These are phyloP conservation scores for Ceriagrion tenellum DNA, from an alignment of 2,888 invertebrate genomes.

Conservation along the genomic window DNA sequence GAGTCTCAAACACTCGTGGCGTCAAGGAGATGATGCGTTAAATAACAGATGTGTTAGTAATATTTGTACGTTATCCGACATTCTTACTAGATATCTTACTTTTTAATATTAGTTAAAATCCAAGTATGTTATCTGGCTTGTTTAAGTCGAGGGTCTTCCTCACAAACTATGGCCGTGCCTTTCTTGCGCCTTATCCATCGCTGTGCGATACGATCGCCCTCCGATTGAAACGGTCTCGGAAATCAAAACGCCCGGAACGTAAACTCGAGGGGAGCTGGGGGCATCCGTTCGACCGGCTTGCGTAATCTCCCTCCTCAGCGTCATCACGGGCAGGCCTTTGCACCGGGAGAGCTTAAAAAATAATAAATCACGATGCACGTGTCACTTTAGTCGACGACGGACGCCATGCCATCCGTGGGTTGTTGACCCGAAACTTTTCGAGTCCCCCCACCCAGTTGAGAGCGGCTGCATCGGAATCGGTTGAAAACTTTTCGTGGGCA, in stretches of 20 bases:
- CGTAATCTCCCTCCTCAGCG: neutral
- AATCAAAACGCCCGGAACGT: neutral
- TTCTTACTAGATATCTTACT: too few relatives aligned
- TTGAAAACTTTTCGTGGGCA: neutral
- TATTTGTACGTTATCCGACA: too few relatives aligned
- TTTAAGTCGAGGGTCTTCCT: too few relatives aligned
- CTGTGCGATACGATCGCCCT: neutral
- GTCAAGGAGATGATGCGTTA: too few relatives aligned
- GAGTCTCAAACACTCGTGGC: too few relatives aligned
- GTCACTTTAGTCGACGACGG: neutral
- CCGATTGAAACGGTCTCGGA: neutral
- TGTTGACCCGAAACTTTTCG: neutral
- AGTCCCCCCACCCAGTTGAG: neutral
- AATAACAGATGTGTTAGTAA: too few relatives aligned
- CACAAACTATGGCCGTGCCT: too few relatives aligned
- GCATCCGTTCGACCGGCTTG: neutral
- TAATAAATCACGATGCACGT: neutral
- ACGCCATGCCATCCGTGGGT: neutral
- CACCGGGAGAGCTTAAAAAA: neutral
- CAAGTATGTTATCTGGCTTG: too few relatives aligned
- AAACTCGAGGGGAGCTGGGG: neutral
- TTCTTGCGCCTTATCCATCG: too few relatives aligned
- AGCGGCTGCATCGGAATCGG: neutral
- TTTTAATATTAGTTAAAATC: too few relatives aligned
- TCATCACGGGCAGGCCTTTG: neutral